phyloP scores from a whole-genome alignment of 2,888 invertebrate genomes.

The Scaptodrosophila latifasciaeformis region DNA sequence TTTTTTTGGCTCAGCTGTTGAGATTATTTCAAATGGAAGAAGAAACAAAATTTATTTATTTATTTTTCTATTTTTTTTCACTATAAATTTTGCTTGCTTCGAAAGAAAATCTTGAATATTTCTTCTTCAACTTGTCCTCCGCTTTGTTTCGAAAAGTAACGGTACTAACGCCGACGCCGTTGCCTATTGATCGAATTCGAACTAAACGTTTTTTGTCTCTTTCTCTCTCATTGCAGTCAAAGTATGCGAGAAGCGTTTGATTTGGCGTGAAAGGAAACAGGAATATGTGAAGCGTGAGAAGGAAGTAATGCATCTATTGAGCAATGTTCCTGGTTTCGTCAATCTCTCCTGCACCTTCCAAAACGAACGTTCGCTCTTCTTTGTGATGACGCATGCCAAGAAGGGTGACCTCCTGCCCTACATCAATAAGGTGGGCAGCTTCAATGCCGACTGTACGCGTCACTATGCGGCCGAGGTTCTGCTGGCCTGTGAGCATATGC shows the following conservation, averaged over 20 bases:
- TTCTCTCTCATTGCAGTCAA: conserved; percentile 82
- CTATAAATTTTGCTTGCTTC: too few relatives aligned
- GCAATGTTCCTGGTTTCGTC: conserved; percentile 91
- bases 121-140: too few relatives aligned
- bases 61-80: too few relatives aligned
- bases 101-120: too few relatives aligned
- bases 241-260: conserved; percentile 97
- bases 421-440: conserved; percentile 92
- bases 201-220: conserved; percentile 2
- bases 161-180: too few relatives aligned
- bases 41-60: neutral
- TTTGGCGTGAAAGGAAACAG: conserved; percentile 93
- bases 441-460: conserved; percentile 90
- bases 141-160: too few relatives aligned
- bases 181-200: too few relatives aligned
- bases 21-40: too few relatives aligned
- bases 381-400: conserved; percentile 95
- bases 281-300: conserved; percentile 96
- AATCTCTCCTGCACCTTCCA: conserved; percentile 97
- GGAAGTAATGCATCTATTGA: conserved; percentile 91
- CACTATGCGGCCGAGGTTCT: conserved; percentile 97
- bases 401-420: conserved; percentile 95
- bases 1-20: neutral
- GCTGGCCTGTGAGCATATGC: conserved; percentile 92
- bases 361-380: conserved; percentile 92